phyloP scores from a whole-genome alignment of 2,888 invertebrate species.

The Ecdyonurus torrentis region DNA sequence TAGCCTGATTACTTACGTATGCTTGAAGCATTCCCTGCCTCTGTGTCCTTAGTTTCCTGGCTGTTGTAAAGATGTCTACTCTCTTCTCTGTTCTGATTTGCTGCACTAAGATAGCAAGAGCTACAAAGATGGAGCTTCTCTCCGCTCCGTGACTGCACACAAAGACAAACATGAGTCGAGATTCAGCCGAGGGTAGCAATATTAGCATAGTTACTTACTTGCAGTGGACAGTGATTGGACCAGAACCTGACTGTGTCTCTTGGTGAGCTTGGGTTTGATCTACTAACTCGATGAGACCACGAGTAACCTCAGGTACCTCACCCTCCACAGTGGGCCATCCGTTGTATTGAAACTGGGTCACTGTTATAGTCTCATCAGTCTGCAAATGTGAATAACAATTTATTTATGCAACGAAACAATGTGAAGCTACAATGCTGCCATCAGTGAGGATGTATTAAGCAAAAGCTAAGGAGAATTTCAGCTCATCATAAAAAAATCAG shows the following conservation, averaged over 20 bases:
- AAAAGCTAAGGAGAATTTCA: background rate
- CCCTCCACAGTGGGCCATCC: slow-evolving; percentile 85
- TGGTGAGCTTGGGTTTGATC: slow-evolving; percentile 44
- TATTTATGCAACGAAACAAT: no score
- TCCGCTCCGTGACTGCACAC: slow-evolving; percentile 60
- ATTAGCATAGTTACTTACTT: slow-evolving; percentile 30
- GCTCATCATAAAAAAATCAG: no score
- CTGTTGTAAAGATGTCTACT: slow-evolving; percentile 70
- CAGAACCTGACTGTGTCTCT: slow-evolving; percentile 25
- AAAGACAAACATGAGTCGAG: slow-evolving; percentile 9
- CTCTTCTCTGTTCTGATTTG: slow-evolving; percentile 70
- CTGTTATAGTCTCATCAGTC: slow-evolving; percentile 55
- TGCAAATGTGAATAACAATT: slow-evolving; percentile 26
- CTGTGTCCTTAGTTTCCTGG: slow-evolving; percentile 69
- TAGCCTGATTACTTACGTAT: slow-evolving; percentile 60
- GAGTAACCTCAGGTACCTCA: slow-evolving; percentile 76
- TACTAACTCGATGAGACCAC: slow-evolving; percentile 72
- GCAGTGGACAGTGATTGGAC: slow-evolving; percentile 76
- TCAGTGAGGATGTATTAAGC: no score
- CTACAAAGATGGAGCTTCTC: slow-evolving; percentile 77
- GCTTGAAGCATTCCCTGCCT: slow-evolving; percentile 70
- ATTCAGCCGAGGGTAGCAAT: background rate
- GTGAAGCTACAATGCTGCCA: background rate
- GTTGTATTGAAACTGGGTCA: slow-evolving; percentile 77
- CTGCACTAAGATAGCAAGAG: slow-evolving; percentile 68